Evolutionary conservation across 2,888 invertebrate genomes (phyloP), one percentile per base, ranked within the genome.

Genomic region (Baccha elongata): DNA sequence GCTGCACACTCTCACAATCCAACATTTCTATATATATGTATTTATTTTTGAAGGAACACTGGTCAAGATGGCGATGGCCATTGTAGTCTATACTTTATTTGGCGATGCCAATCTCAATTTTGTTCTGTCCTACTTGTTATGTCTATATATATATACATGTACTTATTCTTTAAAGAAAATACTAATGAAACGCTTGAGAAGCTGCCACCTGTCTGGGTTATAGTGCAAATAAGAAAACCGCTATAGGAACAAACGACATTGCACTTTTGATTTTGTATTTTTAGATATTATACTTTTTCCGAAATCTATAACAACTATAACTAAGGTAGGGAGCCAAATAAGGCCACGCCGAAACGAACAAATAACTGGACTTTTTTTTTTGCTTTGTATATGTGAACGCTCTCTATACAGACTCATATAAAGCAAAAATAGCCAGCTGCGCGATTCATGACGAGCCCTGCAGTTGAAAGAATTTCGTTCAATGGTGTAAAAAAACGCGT

Each of bases 51-150:
- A 74, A 55, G 68, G 68, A 79, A 73, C 68, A 68, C 48, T 62
- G 68, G 53, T 35, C 79, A 79, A 79, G 79, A 79, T 68, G 74
- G 68, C 68, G 73, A 79, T 68, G 74, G 46, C 62, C 75, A 62
- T 21, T 52, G 74, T 48, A 62, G 52, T 64, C 68, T 68, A 44
- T 42, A n/a, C 60, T 79, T 68, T 79, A 68, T 79, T 74, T 74
- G 67, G 48, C 35, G 42, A 74, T 74, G 74, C 40, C 79, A 79
- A 79, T 79, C 79, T 74, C 53, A 74, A 74, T 79, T 62, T 48
- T 62, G 40, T 68, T 26, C 53, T 19, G 50, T 37, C 48, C 21
- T n/a, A 17, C 15, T 13, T 42, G 11, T 6, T 23, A 23, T 23
- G n/a, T 21, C 6, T 6, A 3, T 13, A 15, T 6, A 7, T 23